These are phyloP conservation scores for Erythrocercus mccallii DNA, from an alignment of 2,113 vertebrate genomes.

Conservation along the genomic window DNA sequence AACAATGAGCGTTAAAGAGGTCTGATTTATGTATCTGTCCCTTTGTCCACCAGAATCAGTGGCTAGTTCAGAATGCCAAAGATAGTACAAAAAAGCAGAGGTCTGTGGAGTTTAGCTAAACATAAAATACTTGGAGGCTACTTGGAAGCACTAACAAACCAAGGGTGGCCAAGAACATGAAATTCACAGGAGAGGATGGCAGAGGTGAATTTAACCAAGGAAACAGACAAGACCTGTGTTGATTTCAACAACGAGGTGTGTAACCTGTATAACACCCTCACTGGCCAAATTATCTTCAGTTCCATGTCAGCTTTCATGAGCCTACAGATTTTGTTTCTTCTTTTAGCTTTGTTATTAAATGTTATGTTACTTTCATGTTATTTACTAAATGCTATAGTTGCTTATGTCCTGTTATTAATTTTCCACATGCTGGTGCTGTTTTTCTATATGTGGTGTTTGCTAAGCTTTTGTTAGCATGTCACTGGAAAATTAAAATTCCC, in stretches of 20 bases:
- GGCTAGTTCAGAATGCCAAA: background rate
- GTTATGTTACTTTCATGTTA: background rate
- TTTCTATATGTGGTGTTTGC: background rate
- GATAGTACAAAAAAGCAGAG: background rate
- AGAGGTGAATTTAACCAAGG: background rate
- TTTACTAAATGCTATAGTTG: background rate
- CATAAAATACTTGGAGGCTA: background rate
- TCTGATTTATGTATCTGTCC: background rate
- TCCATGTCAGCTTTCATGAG: background rate
- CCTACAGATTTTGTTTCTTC: background rate
- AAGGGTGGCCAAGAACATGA: background rate
- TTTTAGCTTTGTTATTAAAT: background rate
- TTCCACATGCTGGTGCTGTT: background rate
- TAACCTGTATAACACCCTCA: background rate
- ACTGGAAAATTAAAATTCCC: background rate
- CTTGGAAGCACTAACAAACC: background rate
- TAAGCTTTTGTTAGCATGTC: background rate
- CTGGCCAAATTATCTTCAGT: background rate
- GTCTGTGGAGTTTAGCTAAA: background rate
- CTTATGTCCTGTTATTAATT: background rate
- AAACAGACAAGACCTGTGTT: background rate
- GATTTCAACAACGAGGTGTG: background rate
- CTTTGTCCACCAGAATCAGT: background rate
- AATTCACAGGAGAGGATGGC: background rate
- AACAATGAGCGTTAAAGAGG: background rate